phyloP scores from a whole-genome alignment of 2,797 vertebrate species.

The Intellagama lesueurii region DNA sequence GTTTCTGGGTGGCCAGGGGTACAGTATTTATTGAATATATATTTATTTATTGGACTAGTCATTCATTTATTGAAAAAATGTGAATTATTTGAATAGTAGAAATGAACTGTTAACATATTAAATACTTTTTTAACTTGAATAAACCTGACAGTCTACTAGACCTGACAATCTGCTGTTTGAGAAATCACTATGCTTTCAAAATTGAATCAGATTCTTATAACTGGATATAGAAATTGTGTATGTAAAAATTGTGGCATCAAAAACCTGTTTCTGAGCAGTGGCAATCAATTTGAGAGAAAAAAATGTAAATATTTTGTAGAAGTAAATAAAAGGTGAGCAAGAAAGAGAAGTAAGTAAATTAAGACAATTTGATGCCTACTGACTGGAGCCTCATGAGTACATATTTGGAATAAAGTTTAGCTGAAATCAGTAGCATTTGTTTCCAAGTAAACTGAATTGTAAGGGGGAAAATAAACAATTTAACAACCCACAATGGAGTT shows the following conservation, averaged over 20 bases:
- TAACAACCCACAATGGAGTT: background rate
- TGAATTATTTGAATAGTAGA: slow-evolving; percentile 27
- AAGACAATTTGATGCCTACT: background rate
- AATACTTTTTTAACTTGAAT: background rate
- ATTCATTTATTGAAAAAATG: background rate
- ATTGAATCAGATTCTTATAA: slow-evolving; percentile 11
- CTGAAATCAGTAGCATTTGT: background rate
- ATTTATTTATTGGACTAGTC: no score
- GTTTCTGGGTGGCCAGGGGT: background rate
- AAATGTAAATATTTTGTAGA: background rate
- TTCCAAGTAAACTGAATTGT: background rate
- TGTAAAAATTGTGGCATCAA: background rate
- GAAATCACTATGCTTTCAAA: slow-evolving; percentile 29
- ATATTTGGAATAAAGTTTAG: background rate
- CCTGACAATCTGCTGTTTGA: no score
- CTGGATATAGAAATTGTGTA: background rate
- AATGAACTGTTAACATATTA: slow-evolving; percentile 12
- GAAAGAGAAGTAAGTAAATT: background rate
- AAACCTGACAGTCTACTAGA: no score
- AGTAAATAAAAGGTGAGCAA: slow-evolving; percentile 4
- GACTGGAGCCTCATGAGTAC: background rate
- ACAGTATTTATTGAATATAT: no score
- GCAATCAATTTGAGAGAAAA: slow-evolving; percentile 16
- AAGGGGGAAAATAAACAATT: background rate
- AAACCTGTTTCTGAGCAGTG: slow-evolving; percentile 17